Base-by-base conservation (phyloP, 1,140 invertebrate species). In the Pseudomyrmex sp. region DNA sequence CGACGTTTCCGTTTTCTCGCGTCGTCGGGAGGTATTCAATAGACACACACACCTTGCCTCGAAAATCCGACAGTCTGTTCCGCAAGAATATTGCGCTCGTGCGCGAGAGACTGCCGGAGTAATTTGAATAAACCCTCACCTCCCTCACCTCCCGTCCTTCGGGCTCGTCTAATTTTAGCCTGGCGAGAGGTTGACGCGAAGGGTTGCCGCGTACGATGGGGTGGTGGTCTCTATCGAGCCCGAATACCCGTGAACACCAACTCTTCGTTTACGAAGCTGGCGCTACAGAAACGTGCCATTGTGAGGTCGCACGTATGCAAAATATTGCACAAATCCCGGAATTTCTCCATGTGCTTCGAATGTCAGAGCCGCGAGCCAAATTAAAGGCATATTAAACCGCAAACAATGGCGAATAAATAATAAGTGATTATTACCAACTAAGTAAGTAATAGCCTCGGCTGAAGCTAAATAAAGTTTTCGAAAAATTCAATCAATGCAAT, bases 131-230 rank as follows among this genome's bases (percentile, higher is more conserved):
- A 89, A 89, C 79, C 74, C 54, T 56, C 35, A 3, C 35, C 13
- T 59, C 72, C 3, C 56, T 44, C 13, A 12, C 50, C 50, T n/a
- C 73, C 58, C 79, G 44, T 56, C 58, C 54, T 88, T 72, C 70
- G 86, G 85, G 83, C 69, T 84, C 82, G 86, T 91, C 89, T 91
- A 92, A 90, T 90, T 91, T 90, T 92, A 92, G 89, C 77, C 50
- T 44, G 26, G 70, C 77, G 46, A 61, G 83, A 84, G 74, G 63
- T n/a, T 65, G 15, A 18, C 48, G 23, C 26, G 26, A 58, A 74
- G 66, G 83, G 72, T 66, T 82, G 72, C 65, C 76, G 72, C 75
- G 80, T 54, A 56, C 62, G 35, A 35, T 35, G 50, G n/a, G 44
- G 46, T 58, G 18, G 52, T 23, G 50, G 61, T 65, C 35, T 63